These are phyloP conservation scores for Euthynnus affinis DNA, from an alignment of 2,797 vertebrate species.

Conservation along the genomic window DNA sequence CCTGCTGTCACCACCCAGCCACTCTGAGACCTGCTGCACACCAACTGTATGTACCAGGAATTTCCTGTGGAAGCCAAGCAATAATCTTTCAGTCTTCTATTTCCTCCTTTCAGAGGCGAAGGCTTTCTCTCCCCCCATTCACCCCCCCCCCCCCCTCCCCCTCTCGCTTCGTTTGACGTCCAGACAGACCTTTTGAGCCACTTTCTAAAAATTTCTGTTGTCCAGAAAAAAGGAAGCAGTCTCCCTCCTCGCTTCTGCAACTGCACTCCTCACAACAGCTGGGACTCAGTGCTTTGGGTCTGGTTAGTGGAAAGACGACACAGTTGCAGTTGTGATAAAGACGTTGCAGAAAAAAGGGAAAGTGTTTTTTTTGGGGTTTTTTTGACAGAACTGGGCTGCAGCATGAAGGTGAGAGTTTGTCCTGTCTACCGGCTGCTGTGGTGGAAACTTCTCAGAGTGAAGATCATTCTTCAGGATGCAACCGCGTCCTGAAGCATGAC, in stretches of 20 bases:
- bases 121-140: conserved; percentile 3
- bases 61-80: conserved; percentile 72
- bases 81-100: conserved; percentile 62
- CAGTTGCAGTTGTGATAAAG: background rate
- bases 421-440: background rate
- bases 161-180: background rate
- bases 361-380: background rate
- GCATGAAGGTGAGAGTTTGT: conserved; percentile 28
- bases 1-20: conserved; percentile 48
- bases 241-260: background rate
- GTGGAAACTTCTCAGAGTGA: conserved; percentile 39
- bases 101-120: conserved; percentile 46
- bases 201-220: conserved; percentile 39
- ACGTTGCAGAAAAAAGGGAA: background rate
- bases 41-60: conserved; percentile 64
- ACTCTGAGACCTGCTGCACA: conserved; percentile 48
- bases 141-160: too few species aligned
- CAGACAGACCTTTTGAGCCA: conserved; percentile 2
- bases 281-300: background rate
- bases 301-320: background rate
- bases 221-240: conserved; percentile 7
- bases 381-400: conserved; percentile 24
- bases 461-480: conserved; percentile 15
- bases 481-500: conserved; percentile 32
- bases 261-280: background rate